These are phyloP conservation scores for Psittacus erithacus DNA, from an alignment of 2,113 vertebrate genomes.

Conservation along the genomic window DNA sequence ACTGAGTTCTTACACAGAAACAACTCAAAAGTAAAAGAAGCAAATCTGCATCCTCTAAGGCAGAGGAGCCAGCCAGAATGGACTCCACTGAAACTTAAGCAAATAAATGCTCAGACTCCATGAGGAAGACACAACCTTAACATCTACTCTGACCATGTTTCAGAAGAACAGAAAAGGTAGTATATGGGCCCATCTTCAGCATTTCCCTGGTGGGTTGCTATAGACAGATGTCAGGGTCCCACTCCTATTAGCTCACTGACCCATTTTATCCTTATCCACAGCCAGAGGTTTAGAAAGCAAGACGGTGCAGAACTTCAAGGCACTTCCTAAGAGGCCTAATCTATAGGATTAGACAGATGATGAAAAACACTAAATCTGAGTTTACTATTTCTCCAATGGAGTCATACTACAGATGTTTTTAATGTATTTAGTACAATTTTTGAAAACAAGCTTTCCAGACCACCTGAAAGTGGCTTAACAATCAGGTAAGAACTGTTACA, in stretches of 20 bases:
- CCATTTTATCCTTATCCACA: neutral
- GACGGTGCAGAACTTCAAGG: neutral
- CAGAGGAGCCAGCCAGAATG: neutral
- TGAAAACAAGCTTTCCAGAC: neutral
- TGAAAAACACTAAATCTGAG: neutral
- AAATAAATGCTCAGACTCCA: neutral
- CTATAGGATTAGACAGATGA: neutral
- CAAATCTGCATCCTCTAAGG: neutral
- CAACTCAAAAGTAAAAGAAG: neutral
- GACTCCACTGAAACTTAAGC: neutral
- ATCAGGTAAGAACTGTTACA: neutral
- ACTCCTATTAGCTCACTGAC: neutral
- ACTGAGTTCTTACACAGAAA: neutral
- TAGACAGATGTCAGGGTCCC: neutral
- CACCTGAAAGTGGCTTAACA: neutral
- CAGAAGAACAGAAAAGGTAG: neutral
- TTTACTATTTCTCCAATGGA: neutral
- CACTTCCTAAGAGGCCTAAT: neutral
- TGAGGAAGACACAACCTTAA: neutral
- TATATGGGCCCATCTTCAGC: neutral
- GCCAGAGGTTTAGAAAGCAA: neutral
- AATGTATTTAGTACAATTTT: neutral
- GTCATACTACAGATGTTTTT: fast-evolving
- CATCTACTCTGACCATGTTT: neutral
- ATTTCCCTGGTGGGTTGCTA: neutral